These are phyloP conservation scores for Dasysyrphus tricinctus DNA, from an alignment of 2,888 invertebrate species.

Conservation along the genomic window DNA sequence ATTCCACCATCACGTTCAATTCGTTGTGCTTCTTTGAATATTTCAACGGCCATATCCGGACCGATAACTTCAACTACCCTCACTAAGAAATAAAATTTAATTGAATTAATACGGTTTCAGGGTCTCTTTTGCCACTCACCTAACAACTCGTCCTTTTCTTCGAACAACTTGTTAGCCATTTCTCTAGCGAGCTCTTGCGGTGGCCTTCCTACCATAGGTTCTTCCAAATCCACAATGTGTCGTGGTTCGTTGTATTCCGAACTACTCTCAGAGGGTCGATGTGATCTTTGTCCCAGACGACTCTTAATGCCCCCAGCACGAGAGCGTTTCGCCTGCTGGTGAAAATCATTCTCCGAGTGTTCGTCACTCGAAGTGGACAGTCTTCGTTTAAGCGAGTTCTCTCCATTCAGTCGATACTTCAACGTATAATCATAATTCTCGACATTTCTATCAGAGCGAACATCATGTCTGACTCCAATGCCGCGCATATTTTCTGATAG, in stretches of 20 bases:
- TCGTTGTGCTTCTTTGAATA: conserved; percentile 91
- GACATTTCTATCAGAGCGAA: conserved; percentile 87
- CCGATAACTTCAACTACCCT: conserved; percentile 89
- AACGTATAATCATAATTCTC: conserved; percentile 91
- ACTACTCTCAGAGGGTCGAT: conserved; percentile 80
- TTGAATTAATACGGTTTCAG: neutral
- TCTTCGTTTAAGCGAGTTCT: conserved; percentile 81
- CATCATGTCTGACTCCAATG: conserved; percentile 89
- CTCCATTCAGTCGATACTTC: conserved; percentile 86
- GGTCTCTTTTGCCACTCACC: conserved; percentile 84
- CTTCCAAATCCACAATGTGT: conserved; percentile 86
- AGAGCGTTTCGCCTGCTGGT: conserved; percentile 79
- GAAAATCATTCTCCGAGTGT: conserved; percentile 79
- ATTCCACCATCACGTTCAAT: conserved; percentile 94
- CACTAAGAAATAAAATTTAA: conserved; percentile 82
- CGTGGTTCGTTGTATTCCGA: conserved; percentile 84
- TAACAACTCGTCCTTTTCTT: conserved; percentile 89
- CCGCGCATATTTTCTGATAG: conserved; percentile 90
- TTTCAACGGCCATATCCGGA: conserved; percentile 88
- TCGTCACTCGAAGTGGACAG: conserved; percentile 80
- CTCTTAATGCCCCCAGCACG: conserved; percentile 78
- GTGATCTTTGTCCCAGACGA: conserved; percentile 78
- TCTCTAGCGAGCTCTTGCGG: conserved; percentile 86
- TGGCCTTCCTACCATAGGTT: conserved; percentile 79
- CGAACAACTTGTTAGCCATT: conserved; percentile 89